Evolutionary conservation across 1,140 invertebrate species (phyloP), one percentile per base, ranked within the genome.

Genomic region (Calephelis nemesis): DNA sequence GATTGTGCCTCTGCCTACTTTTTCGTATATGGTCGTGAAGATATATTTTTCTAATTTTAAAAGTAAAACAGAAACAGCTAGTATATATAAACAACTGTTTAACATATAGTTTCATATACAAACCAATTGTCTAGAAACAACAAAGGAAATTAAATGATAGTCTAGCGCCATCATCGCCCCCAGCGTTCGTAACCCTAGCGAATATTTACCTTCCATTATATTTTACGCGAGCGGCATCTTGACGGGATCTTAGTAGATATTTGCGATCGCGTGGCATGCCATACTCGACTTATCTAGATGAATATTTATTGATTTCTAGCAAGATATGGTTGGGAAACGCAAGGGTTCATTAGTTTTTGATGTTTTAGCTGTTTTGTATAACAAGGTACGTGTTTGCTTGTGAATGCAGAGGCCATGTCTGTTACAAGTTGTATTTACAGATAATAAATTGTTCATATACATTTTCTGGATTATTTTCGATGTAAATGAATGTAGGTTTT

Each of bases 191-290:
- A 68, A 70, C 67, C 49, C 47, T 65, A 65, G 73, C 73, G 70
- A 74, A 74, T 74, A 72, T 74, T 74, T 74, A 72, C 67, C 65
- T 74, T 74, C 70, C 70, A 74, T 74, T 74, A 74, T 74, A 65
- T 74, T 62, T 68, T 60, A 67, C 70, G 70, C 73, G 69, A 67
- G 58, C 70, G 67, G 68, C 73, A 72, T 74, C 73, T 74, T 74
- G 73, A 74, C 73, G 70, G 69, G 72, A 74, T 67, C 65, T 66
- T 45, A 66, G 49, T 30, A 63, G 62, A 63, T 63, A 47, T 45
- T 47, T 47, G 62, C 45, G 64, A 68, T 70, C 72, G 72, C 69
- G 68, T 67, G 60, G 40, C 45, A 50, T 62, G 63, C 63, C 52
- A 50, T 49, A 68, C 72, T 67, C 71, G 67, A 70, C 64, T 69